Base-by-base conservation (phyloP, 2,888 invertebrate species). In the Archips crataeganus region DNA sequence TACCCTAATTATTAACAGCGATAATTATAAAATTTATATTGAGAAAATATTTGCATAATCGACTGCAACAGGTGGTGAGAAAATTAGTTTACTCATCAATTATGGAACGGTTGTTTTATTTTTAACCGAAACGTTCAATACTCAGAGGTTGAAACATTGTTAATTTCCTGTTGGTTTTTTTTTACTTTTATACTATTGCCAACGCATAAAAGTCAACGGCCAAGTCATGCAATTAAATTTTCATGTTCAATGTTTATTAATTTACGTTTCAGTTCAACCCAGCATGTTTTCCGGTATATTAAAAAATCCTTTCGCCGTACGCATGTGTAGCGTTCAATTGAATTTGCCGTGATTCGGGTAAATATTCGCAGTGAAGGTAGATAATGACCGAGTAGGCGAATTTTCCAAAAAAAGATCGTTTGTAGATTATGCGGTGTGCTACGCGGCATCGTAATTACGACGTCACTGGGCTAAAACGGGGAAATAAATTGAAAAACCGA, bases 401-500 rank as follows among this genome's bases (percentile, higher is more conserved):
- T 85, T 81, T 80, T 75, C 66, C 57, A 57, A 78, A 77, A 83
- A 87, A 85, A 87, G 85, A 87, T 83, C 82, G 84, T 83, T 83
- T 78, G 83, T 79, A 84, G 86, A 87, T 90, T 88, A 89, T 87
- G 88, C 86, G 88, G 87, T 81, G 82, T 83, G 82, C 86, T 86
- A 80, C 81, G 81, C 84, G 83, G 82, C 82, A 81, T 83, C 85
- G 89, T 91, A 91, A 93, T 92, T 91, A 92, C 90, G 87, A 85
- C 89, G 86, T 89, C 91, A 90, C 86, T 90, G 87, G 85, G 87
- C 87, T 90, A 90, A 92, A 93, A 91, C 90, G 88, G 84, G 86
- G 84, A 90, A 91, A 93, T 92, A 91, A 93, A 93, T 92, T 93
- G 91, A 92, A 93, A 92, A 92, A 88, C 88, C 89, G 84, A 85